Evolutionary conservation across 2,797 vertebrate genomes (phyloP), one percentile per base, ranked within the genome.

Genomic region (Coregonus sp.): DNA sequence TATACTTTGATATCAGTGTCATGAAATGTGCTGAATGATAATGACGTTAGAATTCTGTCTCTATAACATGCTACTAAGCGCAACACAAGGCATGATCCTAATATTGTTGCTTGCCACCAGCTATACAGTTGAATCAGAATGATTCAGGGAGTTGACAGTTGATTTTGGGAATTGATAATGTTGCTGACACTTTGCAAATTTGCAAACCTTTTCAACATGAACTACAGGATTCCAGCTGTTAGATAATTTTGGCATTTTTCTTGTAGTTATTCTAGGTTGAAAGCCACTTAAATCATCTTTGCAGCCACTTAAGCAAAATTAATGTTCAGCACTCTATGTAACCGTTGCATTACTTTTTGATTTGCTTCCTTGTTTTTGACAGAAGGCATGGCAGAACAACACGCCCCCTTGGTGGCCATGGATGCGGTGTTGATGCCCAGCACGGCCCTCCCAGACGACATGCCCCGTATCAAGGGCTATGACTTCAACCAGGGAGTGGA

Each of bases 401-500:
- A 81, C 0, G 80, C 80, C 5, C 92, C 91, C 0, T 81, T 87
- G 16, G 78, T 82, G 70, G 95, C 96, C 0, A 87, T 89, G 80
- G 94, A 93, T 33, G 95, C 96, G 0, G 96, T 98, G 69, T 88
- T 97, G 6, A 95, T 93, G 88, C 89, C 89, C 71, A 98, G 97
- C 81, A 85, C 80, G 0, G 81, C 90, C 0, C 86, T 98, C 12
- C 95, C 96, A 0, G 82, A 92, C n/a, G 92, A 94, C 78, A 92
- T 94, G 76, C 88, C 84, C 1, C 93, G 92, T 82, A 95, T 98
- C 63, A 92, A 80, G 80, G 97, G 97, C 2, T 98, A 98, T 25
- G 97, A 98, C 87, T 98, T 98, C 83, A 94, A 95, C 88, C 90
- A 93, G 70, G 97, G 97, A 0, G 86, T 95, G 0, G 93, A 98